These are phyloP conservation scores for Brachyalestes nurse DNA, from an alignment of 2,797 vertebrate genomes.

Conservation along the genomic window DNA sequence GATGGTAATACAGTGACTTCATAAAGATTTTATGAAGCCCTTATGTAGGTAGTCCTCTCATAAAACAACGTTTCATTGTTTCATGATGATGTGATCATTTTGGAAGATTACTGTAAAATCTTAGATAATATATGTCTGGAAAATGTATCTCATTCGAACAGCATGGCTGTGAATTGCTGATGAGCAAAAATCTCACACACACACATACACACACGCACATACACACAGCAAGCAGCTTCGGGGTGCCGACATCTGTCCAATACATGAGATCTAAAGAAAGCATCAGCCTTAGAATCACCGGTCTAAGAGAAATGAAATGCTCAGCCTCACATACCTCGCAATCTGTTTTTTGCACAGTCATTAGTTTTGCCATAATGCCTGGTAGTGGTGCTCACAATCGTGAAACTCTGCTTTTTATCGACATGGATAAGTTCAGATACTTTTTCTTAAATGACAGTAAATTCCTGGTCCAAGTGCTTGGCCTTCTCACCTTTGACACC, in stretches of 20 bases:
- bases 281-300: not conserved
- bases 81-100: too few species aligned
- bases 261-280: not conserved
- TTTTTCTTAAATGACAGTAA: conserved; percentile 36
- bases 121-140: too few species aligned
- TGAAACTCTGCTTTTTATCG: not conserved
- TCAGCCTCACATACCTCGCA: not conserved
- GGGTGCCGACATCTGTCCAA: conserved; percentile 5
- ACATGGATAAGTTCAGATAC: conserved; percentile 13
- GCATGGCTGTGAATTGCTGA: not conserved
- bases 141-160: not conserved
- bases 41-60: too few species aligned
- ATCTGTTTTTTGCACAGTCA: not conserved
- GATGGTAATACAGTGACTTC: too few species aligned
- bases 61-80: too few species aligned
- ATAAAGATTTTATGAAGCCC: too few species aligned
- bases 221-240: conserved; percentile 7
- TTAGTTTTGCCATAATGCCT: not conserved
- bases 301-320: not conserved
- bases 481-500: conserved; percentile 48
- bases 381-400: not conserved
- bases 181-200: too few species aligned
- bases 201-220: not conserved
- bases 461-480: conserved; percentile 8
- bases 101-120: not conserved